Conservation (phyloP, 1,140 invertebrate genomes). For the Macrotrachela quadricornifera region DNA sequence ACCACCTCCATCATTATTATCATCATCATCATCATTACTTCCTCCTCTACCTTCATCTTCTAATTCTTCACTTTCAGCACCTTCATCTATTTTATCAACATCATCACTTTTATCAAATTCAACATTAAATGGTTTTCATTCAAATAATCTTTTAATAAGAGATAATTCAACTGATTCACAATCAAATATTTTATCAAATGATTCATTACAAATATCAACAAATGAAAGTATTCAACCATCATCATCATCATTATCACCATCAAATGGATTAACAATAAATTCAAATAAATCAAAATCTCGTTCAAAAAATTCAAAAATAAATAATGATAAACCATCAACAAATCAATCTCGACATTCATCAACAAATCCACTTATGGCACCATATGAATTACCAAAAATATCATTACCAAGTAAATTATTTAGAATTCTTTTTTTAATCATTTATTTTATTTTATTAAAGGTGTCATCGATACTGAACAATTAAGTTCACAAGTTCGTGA, state of each 20-base stretch:
- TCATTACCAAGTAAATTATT: neutral
- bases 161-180: neutral
- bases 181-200: neutral
- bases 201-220: neutral
- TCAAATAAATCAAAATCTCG: no score
- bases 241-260: neutral
- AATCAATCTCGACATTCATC: no score
- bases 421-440: neutral
- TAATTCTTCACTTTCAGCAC: no score
- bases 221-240: neutral
- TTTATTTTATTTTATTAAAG: no score
- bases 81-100: no score
- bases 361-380: constrained; percentile 5
- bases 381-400: neutral
- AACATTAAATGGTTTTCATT: neutral
- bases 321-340: no score
- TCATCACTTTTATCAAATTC: no score
- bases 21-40: neutral
- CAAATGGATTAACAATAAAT: neutral
- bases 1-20: neutral
- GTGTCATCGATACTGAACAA: constrained; percentile 57
- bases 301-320: no score
- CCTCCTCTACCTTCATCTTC: no score
- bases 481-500: constrained; percentile 78
- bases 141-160: constrained; percentile 32